These are phyloP conservation scores for Listronotus bonariensis DNA, from an alignment of 1,140 invertebrate species.

Conservation along the genomic window DNA sequence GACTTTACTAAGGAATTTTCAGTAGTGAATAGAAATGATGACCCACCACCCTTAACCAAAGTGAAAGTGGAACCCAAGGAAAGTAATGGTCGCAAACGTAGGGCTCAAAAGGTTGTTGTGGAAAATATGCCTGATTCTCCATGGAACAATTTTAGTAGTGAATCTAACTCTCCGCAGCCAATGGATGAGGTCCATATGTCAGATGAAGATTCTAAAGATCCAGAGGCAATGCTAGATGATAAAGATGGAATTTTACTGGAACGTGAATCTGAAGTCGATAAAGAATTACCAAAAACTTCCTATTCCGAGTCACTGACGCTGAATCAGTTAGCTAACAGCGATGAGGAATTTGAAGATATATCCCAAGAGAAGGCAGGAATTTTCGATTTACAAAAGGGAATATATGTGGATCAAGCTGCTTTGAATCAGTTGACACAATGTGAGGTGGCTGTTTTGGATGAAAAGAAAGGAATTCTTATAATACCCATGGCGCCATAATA, in stretches of 20 bases:
- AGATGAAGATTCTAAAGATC: conserved; percentile 5
- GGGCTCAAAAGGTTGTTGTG: background rate
- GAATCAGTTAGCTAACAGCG: background rate
- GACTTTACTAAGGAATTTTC: too few relatives aligned
- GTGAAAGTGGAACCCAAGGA: too few relatives aligned
- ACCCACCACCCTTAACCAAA: too few relatives aligned
- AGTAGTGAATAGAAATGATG: too few relatives aligned
- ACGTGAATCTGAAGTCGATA: too few relatives aligned
- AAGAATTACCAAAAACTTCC: too few relatives aligned
- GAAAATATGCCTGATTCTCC: background rate
- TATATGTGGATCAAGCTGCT: conserved; percentile 6
- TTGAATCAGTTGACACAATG: conserved; percentile 4
- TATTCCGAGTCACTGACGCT: background rate
- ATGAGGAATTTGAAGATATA: background rate
- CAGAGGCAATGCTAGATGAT: background rate
- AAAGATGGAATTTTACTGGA: too few relatives aligned
- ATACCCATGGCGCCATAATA: background rate
- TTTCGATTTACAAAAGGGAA: conserved; percentile 1
- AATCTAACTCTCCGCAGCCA: background rate
- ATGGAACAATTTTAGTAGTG: conserved; percentile 4
- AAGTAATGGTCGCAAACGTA: background rate
- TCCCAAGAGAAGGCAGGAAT: background rate
- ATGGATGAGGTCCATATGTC: background rate
- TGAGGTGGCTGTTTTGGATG: conserved; percentile 10
- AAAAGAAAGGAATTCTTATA: conserved; percentile 19